phyloP scores from a whole-genome alignment of 2,113 vertebrate genomes.

The Balaenoptera acutorostrata region DNA sequence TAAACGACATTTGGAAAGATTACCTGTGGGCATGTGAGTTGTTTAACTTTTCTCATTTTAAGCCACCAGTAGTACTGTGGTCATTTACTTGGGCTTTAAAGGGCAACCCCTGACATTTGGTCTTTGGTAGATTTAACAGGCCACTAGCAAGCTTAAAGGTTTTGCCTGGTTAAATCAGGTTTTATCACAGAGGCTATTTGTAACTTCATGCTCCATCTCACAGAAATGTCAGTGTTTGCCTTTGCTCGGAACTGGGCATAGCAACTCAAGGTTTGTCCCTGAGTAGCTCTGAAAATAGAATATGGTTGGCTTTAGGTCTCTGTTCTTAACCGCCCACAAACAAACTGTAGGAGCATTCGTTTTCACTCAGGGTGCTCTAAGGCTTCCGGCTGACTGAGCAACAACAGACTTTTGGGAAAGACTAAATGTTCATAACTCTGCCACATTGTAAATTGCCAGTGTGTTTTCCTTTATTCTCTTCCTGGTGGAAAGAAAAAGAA shows the following conservation, averaged over 20 bases:
- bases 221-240: conserved; percentile 68
- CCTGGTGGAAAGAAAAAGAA: not conserved
- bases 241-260: conserved; percentile 22
- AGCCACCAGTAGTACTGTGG: conserved; percentile 65
- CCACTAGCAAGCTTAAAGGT: conserved; percentile 70
- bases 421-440: not conserved
- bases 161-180: conserved; percentile 74
- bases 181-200: conserved; percentile 72
- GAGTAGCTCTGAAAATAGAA: conserved; percentile 10
- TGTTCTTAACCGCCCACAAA: not conserved
- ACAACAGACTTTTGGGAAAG: not conserved
- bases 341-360: not conserved
- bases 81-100: conserved; percentile 76
- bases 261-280: not conserved
- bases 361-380: not conserved
- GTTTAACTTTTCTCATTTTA: conserved; percentile 72
- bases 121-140: conserved; percentile 63
- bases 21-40: conserved; percentile 39
- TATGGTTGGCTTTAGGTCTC: not conserved
- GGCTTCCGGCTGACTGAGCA: not conserved
- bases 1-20: conserved; percentile 52
- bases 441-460: not conserved
- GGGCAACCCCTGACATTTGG: conserved; percentile 76
- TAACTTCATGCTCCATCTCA: conserved; percentile 58
- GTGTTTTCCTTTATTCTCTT: conserved; percentile 38